Conservation (phyloP, 1,140 invertebrate genomes). For the Sesamia nonagrioides region DNA sequence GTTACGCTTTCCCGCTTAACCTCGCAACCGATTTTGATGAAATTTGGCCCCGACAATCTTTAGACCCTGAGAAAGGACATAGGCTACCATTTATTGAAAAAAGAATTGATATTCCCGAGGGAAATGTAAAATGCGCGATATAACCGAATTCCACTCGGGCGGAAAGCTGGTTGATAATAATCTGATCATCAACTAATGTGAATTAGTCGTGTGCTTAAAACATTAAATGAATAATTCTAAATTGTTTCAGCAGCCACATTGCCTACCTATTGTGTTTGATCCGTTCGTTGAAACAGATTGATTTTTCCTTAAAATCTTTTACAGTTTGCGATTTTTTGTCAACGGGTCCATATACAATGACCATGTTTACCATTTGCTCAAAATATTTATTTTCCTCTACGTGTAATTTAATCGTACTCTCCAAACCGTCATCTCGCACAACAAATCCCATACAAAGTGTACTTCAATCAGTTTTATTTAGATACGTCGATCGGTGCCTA, state of each 20-base stretch:
- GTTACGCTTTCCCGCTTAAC: too few relatives aligned
- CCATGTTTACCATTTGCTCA: conserved; percentile 3
- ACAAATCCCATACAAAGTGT: conserved; percentile 36
- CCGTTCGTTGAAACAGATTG: neutral
- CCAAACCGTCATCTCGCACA: conserved; percentile 23
- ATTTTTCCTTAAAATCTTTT: neutral
- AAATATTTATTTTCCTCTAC: conserved; percentile 6
- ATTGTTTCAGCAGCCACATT: neutral
- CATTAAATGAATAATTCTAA: neutral
- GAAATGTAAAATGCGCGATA: too few relatives aligned
- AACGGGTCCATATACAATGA: neutral
- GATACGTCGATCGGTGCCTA: conserved; percentile 44
- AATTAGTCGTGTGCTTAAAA: too few relatives aligned
- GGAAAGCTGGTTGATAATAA: too few relatives aligned
- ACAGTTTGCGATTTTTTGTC: neutral
- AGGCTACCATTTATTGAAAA: too few relatives aligned
- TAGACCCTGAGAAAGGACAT: too few relatives aligned
- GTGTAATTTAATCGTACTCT: conserved; percentile 30
- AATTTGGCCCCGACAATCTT: too few relatives aligned
- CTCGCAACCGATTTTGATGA: too few relatives aligned
- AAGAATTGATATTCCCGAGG: too few relatives aligned
- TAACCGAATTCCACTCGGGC: too few relatives aligned
- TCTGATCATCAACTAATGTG: too few relatives aligned
- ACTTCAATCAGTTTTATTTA: conserved; percentile 51
- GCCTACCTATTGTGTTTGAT: neutral